phyloP scores from a whole-genome alignment of 2,888 invertebrate genomes.

The Caenorhabditis sulstoni region DNA sequence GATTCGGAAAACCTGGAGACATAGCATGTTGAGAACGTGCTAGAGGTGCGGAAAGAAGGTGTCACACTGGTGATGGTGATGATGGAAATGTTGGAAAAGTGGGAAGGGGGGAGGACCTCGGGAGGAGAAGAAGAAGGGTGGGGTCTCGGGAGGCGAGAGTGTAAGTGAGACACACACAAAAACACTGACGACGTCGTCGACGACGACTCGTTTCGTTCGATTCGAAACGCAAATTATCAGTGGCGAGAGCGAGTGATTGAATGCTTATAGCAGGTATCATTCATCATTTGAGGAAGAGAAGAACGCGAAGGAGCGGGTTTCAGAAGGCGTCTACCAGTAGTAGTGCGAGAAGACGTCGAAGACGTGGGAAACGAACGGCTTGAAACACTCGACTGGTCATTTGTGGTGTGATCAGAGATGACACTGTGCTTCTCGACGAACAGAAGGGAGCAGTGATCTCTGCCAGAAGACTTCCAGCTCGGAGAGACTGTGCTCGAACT shows the following conservation, averaged over 20 bases:
- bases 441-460: neutral
- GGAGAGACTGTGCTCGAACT: too few relatives aligned
- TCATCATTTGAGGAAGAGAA: constrained; percentile 49
- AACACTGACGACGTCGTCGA: constrained; percentile 7
- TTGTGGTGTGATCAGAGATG: constrained; percentile 42
- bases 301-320: constrained; percentile 20
- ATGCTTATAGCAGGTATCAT: constrained; percentile 47
- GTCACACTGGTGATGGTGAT: neutral
- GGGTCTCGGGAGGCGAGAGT: constrained; percentile 13
- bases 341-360: neutral
- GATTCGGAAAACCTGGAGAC: constrained; percentile 34
- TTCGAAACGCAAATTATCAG: constrained; percentile 21
- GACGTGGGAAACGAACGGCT: constrained; percentile 11
- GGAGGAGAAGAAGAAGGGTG: constrained; percentile 15
- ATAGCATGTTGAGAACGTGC: constrained; percentile 34
- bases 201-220: constrained; percentile 28
- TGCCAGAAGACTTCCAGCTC: neutral
- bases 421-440: neutral
- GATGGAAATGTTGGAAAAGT: constrained; percentile 22
- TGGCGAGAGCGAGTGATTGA: constrained; percentile 26
- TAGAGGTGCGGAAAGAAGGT: constrained; percentile 19
- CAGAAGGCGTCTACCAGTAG: constrained; percentile 22
- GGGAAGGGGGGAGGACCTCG: constrained; percentile 10
- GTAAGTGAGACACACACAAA: constrained; percentile 34
- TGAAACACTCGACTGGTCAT: constrained; percentile 55